Evolutionary conservation across 2,113 vertebrate genomes (phyloP), one percentile per base, ranked within the genome.

Genomic region (Vicugna pacos): DNA sequence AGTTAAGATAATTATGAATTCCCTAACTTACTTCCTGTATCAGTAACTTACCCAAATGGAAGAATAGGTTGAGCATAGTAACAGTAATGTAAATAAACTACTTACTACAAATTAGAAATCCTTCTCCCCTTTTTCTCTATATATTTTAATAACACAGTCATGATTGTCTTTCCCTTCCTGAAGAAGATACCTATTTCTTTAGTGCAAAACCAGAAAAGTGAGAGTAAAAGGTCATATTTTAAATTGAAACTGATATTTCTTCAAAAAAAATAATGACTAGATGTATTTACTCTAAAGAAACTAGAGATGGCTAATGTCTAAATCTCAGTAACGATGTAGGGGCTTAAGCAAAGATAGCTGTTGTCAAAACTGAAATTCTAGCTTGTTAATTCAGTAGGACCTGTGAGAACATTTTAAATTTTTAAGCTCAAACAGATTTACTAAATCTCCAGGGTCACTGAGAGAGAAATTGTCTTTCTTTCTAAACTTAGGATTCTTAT

Each of bases 341-440:
- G 50, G 65, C 46, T 95, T 94, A 80, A 72, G 65, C 1, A 20
- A 67, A 92, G 76, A 84, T 64, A 97, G 76, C 26, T 97, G 62
- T 54, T 95, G 64, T 85, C 76, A 97, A 89, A 97, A 81, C 4
- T 89, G 62, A 50, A 97, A 85, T 32, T 62, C 24, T 89, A 95
- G 22, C 20, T 65, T 94, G 84, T 96, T 96, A 90, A 96, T 97
- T 97, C 65, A 84, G 35, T 50, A 91, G 4, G 58, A 72, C 32
- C 30, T 20, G 35, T 95, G 85, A 97, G 81, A 95, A 42, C 7
- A 58, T 30, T 95, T 48, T 65, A 70, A 86, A 85, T 30, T 65
- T 97, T 98, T 96, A 50, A 91, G 88, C 56, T 84, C 83, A 88
- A 81, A 60, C 6, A 97, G 38, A 84, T 97, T 96, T 91, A 82